Evolutionary conservation across 2,797 vertebrate genomes (phyloP), one percentile per base, ranked within the genome.

Genomic region (Gobionotothen gibberifrons): DNA sequence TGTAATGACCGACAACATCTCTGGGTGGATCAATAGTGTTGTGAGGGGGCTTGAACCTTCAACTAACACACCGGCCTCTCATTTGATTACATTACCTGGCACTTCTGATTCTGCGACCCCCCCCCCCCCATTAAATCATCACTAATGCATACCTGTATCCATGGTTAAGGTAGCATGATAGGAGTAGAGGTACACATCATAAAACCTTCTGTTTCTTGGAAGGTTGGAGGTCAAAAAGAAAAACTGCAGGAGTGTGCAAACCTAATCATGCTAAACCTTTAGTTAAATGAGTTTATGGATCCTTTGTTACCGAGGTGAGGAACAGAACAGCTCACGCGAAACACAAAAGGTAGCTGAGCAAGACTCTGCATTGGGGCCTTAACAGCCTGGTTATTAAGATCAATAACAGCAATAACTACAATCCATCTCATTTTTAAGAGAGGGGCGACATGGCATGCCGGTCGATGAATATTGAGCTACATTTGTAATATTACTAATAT

Each of bases 351-450:
- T 15, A 39, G 59, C 79, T 58, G 58, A 75, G 85, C 68, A 59
- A 60, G 36, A 54, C 81, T 63, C 71, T 49, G 69, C 72, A 81
- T 57, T 67, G 72, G 72, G 78, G 76, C 78, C 81, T 81, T 69
- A 90, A 90, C 83, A 87, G 83, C 69, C 76, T 85, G 76, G 87
- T 92, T 93, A 92, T 93, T 93, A 92, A 95, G 94, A 94, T 95
- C 93, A 94, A 95, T 94, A 94, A 72, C 71, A 74, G 90, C 90
- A 93, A 94, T 94, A 94, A 94, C 88, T 86, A 89, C 90, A 91
- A 93, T 95, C 88, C 77, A 87, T 93, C 90, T 92, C 70, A 76
- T 90, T 90, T 90, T 85, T 87, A 82, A 82, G 81, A 90, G 81
- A 62, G 76, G 74, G 78, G 69, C 26, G 53, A 89, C 89, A 89